phyloP scores from a whole-genome alignment of 1,140 invertebrate species.

The Drosophila trapezifrons region DNA sequence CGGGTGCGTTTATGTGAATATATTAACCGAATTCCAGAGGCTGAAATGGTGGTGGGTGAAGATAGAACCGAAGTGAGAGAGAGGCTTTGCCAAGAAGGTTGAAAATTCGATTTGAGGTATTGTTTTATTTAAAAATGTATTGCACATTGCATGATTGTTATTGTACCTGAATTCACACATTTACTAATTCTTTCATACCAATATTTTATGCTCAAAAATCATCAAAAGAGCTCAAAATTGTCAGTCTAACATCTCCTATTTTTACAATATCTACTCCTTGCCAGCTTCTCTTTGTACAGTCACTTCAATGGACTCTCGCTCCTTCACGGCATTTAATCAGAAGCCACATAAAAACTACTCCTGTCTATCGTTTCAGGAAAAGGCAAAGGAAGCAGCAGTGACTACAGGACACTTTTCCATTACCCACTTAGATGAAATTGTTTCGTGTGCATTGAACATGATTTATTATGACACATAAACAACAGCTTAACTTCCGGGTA shows the following conservation, averaged over 20 bases:
- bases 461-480: constrained; percentile 83
- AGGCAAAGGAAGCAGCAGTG: constrained; percentile 2
- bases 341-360: constrained; percentile 27
- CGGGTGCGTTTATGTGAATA: constrained; percentile 53
- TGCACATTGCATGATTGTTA: too few relatives aligned
- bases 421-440: constrained; percentile 73
- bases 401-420: constrained; percentile 53
- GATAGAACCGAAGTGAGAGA: neutral
- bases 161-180: too few relatives aligned
- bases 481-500: constrained; percentile 80
- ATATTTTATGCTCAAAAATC: too few relatives aligned
- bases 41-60: neutral
- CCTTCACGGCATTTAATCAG: neutral
- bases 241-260: neutral
- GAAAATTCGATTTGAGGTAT: neutral
- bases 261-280: neutral
- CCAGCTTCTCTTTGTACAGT: neutral
- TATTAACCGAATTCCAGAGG: constrained; percentile 35
- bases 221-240: neutral
- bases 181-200: too few relatives aligned
- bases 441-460: constrained; percentile 80
- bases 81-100: neutral
- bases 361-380: constrained; percentile 3
- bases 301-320: neutral
- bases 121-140: too few relatives aligned